Base-by-base conservation (phyloP, 1,140 invertebrate species). In the Lucilia sericata region DNA sequence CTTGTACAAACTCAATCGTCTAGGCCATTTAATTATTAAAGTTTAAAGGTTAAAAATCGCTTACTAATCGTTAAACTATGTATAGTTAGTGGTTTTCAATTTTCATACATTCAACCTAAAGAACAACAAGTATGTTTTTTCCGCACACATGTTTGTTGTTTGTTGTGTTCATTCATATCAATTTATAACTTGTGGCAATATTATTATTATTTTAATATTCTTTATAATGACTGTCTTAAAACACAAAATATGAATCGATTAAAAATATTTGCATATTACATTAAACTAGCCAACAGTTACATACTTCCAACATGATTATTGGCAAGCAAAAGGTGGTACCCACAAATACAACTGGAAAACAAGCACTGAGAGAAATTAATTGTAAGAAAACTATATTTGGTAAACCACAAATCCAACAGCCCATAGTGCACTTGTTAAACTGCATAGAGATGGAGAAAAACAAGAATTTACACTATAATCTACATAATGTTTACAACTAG, bases 211-310 rank as follows among this genome's bases (percentile, higher is more conserved):
- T 42, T 42, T 55, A 55, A 55, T 55, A 55, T 55, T 55, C 12
- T 55, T 55, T 13, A 55, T 55, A 55, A 55, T 55, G 13, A 14
- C 51, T 55, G 51, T 55, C 10, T 55, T 17, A 14, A 14, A 55
- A 55, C 51, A 55, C 42, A 78, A 49, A 80, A 19, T 49, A 49
- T 49, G 76, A 80, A 80, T 80, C 76, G 42, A 80, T 80, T 80
- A 80, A 80, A 80, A 80, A 80, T 80, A 80, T 80, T 80, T 80
- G 76, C 76, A 80, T 80, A 51, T 80, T 80, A 80, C 76, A 80
- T 21, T 17, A 25, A 80, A 80, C 76, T 25, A 80, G 12, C 42
- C 42, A 80, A 80, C 76, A 49, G 19, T 80, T 80, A 80, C 76
- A 80, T 42, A 49, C n/a, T 49, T 19, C n/a, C n/a, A 80, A 80